These are phyloP conservation scores for Mirza zaza DNA, from an alignment of 2,113 vertebrate species.

Conservation along the genomic window DNA sequence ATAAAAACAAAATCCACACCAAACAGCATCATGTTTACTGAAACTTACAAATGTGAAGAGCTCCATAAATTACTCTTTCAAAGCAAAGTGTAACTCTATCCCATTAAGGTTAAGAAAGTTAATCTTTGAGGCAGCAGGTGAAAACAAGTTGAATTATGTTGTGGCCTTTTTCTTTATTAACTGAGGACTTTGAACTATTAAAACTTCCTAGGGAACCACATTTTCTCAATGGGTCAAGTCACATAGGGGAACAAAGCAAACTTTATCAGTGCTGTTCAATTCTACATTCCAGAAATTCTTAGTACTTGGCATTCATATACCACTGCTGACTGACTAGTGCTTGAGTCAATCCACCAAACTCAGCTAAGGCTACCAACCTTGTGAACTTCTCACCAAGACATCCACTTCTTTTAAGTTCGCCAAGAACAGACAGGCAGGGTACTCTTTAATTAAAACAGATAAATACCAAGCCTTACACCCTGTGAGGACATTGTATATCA, in stretches of 20 bases:
- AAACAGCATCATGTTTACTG: constrained; percentile 67
- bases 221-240: constrained; percentile 91
- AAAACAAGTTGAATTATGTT: constrained; percentile 84
- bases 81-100: constrained; percentile 79
- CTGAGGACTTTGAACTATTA: constrained; percentile 83
- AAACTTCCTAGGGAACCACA: constrained; percentile 86
- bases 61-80: constrained; percentile 78
- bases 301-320: constrained; percentile 90
- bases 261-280: constrained; percentile 94
- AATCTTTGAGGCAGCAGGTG: constrained; percentile 86
- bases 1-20: constrained; percentile 54
- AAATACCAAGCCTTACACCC: constrained; percentile 46
- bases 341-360: constrained; percentile 68
- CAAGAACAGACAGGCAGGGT: constrained; percentile 7
- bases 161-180: constrained; percentile 82
- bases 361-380: constrained; percentile 60
- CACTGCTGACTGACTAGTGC: constrained; percentile 80
- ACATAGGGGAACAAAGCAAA: constrained; percentile 96
- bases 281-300: constrained; percentile 96
- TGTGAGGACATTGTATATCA: not conserved
- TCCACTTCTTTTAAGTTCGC: constrained; percentile 57
- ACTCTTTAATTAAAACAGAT: constrained; percentile 76
- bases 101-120: constrained; percentile 82
- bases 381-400: constrained; percentile 62
- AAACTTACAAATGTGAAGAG: constrained; percentile 79